phyloP scores from a whole-genome alignment of 2,888 invertebrate species.

The Drepanosiphum platanoidis region DNA sequence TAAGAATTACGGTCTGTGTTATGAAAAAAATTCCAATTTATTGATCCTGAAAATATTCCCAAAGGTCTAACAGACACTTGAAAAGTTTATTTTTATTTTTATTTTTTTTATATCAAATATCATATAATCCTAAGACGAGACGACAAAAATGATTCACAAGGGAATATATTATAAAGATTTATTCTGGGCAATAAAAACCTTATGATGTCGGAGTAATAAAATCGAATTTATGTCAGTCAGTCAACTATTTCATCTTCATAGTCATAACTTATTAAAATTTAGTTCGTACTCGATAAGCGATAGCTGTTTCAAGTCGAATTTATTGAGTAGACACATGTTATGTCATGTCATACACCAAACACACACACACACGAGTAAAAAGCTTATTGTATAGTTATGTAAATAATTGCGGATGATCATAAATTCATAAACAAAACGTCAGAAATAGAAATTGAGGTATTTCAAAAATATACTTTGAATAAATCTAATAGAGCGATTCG shows the following conservation, averaged over 20 bases:
- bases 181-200: constrained; percentile 35
- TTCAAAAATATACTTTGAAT: too few species aligned
- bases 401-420: too few species aligned
- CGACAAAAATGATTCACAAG: constrained; percentile 27
- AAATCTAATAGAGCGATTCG: background rate
- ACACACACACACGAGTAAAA: too few species aligned
- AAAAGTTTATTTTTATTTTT: constrained; percentile 5
- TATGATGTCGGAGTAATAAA: background rate
- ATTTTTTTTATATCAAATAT: constrained; percentile 21
- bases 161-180: constrained; percentile 24
- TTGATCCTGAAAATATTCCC: constrained; percentile 34
- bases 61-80: background rate
- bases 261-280: background rate
- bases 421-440: background rate
- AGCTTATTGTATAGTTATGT: too few species aligned
- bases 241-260: constrained; percentile 13
- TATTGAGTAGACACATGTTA: too few species aligned
- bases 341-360: too few species aligned
- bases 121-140: constrained; percentile 14
- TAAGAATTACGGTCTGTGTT: too few species aligned
- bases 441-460: background rate
- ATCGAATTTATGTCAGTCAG: background rate
- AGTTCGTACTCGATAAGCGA: too few species aligned
- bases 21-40: background rate
- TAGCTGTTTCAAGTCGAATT: too few species aligned